Conservation (phyloP, 2,888 invertebrate species). For the Cylindroiulus punctatus region DNA sequence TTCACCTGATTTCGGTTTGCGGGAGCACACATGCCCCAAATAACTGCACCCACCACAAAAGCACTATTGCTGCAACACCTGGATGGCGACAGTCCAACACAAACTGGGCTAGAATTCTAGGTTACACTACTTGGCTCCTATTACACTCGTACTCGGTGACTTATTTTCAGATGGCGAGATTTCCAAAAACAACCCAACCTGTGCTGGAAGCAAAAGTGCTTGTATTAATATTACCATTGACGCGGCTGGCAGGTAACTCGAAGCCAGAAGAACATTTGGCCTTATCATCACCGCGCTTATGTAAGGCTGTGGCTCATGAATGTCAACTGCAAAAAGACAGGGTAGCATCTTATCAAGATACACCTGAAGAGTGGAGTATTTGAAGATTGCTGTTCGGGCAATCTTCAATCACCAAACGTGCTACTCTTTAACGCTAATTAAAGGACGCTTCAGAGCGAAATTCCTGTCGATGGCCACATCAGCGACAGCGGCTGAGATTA, state of each 20-base stretch:
- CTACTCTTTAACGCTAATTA: too few species aligned
- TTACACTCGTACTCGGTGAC: background rate
- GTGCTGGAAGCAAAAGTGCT: background rate
- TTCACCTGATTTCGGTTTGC: background rate
- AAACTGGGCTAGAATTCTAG: conserved; percentile 30
- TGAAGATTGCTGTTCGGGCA: too few species aligned
- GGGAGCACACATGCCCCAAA: background rate
- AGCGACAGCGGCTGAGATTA: background rate
- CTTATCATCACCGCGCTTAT: too few species aligned
- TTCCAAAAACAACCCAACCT: background rate
- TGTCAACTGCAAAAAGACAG: background rate
- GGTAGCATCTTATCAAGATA: background rate
- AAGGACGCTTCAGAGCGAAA: too few species aligned
- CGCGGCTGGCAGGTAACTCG: background rate
- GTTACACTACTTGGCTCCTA: conserved; percentile 39
- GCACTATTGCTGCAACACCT: conserved; percentile 25
- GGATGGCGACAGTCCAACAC: conserved; percentile 16
- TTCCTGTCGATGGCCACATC: too few species aligned
- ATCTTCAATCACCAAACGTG: too few species aligned
- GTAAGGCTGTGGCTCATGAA: background rate
- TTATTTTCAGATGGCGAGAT: background rate
- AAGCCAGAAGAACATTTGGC: background rate
- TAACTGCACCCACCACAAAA: background rate
- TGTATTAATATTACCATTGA: background rate
- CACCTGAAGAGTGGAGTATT: too few species aligned